These are phyloP conservation scores for Garra rufa DNA, from an alignment of 2,113 vertebrate species.

Conservation along the genomic window DNA sequence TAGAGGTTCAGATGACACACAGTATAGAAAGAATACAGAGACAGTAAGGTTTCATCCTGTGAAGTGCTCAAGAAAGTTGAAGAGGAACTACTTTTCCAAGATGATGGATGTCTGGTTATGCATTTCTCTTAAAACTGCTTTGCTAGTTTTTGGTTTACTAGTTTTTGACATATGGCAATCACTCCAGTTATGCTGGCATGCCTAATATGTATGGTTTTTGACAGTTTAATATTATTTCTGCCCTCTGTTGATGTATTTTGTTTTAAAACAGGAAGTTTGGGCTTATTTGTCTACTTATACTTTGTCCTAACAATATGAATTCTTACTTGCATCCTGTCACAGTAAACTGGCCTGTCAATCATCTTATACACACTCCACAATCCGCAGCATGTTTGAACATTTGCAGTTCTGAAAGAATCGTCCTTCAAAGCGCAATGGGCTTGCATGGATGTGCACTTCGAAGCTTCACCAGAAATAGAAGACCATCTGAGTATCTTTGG, in stretches of 20 bases:
- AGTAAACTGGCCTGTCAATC: neutral
- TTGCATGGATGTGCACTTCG: neutral
- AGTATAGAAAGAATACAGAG: neutral
- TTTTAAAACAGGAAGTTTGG: neutral
- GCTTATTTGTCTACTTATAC: neutral
- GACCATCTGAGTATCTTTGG: constrained; percentile 2
- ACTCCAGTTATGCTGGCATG: neutral
- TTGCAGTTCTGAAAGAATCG: neutral
- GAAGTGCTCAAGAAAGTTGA: neutral
- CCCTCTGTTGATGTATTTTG: neutral
- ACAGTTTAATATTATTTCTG: neutral
- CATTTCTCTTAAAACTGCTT: neutral
- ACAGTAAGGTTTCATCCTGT: neutral
- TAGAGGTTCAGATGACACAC: neutral
- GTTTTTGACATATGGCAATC: neutral
- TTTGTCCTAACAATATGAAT: neutral
- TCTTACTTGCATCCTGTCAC: neutral
- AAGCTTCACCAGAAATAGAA: constrained; percentile 17
- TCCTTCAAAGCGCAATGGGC: neutral
- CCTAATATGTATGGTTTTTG: neutral
- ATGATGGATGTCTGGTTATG: neutral
- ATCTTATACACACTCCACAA: neutral
- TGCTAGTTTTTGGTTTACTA: neutral
- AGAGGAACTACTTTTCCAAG: neutral
- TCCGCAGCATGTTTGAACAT: neutral